A percentile compares a stretch with the other conserved stretches of the same genome.
These are phyloP conservation scores for Scalopus aquaticus DNA, from an alignment of 2,113 vertebrate genomes.

Conservation along the genomic window DNA sequence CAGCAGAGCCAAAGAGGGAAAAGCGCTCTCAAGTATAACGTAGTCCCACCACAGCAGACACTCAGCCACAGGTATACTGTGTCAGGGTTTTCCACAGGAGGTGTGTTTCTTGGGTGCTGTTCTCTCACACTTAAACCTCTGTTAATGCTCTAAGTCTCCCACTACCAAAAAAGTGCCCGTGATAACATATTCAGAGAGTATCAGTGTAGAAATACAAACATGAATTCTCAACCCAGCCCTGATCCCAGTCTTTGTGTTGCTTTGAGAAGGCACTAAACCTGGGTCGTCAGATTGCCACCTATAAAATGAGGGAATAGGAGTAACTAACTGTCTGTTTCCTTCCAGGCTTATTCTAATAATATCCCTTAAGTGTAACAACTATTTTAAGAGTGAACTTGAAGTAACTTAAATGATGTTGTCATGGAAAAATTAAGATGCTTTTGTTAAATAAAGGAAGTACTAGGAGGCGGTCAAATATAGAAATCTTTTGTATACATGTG, in stretches of 20 bases:
- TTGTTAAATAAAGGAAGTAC: constrained; percentile 59
- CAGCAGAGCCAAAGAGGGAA: neutral
- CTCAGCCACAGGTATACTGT: neutral
- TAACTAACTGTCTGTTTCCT: constrained; percentile 13
- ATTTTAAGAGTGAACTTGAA: constrained; percentile 53
- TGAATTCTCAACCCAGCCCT: neutral
- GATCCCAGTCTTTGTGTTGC: neutral
- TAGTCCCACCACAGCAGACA: neutral
- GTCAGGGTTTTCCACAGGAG: neutral
- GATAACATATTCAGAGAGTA: neutral
- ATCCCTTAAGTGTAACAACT: neutral
- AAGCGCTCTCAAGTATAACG: neutral
- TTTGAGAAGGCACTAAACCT: neutral
- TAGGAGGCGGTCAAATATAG: constrained; percentile 46
- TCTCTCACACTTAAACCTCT: neutral
- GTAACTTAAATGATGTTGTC: neutral
- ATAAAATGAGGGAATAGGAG: neutral
- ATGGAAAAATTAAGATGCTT: constrained; percentile 60
- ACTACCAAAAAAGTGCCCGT: neutral
- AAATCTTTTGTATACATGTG: constrained; percentile 37
- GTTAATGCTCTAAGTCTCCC: neutral
- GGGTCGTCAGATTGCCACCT: neutral
- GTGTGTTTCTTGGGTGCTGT: neutral
- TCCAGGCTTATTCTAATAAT: constrained; percentile 53
- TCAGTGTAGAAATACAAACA: neutral